Evolutionary conservation across 2,888 invertebrate genomes (phyloP).

Genomic region (Heliconius sara): DNA sequence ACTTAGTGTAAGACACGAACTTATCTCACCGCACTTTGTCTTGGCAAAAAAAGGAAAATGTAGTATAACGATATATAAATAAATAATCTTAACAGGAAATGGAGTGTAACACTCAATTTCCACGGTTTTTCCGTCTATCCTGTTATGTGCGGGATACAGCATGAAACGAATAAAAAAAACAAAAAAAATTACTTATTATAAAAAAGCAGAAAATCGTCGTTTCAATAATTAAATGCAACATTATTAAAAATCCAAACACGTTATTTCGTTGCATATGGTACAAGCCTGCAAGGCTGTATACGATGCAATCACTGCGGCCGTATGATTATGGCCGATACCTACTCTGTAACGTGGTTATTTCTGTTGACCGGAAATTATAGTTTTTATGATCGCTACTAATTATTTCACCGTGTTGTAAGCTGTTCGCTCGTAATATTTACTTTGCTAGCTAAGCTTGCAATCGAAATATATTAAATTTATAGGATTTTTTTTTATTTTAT

Average conservation of each 20-base stretch:
- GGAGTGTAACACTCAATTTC: too few species aligned
- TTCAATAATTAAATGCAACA: constrained; percentile 6
- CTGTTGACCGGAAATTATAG: constrained; percentile 44
- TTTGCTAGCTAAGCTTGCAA: neutral
- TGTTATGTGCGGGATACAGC: too few species aligned
- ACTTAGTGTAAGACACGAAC: too few species aligned
- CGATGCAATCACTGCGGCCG: constrained; percentile 44
- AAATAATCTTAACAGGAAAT: too few species aligned
- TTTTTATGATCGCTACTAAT: constrained; percentile 41
- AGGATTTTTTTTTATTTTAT: too few species aligned
- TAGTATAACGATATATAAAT: too few species aligned
- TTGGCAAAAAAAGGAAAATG: too few species aligned
- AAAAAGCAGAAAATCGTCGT: neutral
- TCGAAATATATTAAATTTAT: neutral
- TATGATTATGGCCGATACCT: constrained; percentile 43
- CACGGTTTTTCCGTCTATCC: too few species aligned
- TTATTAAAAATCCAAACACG: constrained; percentile 21
- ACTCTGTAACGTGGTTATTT: constrained; percentile 38
- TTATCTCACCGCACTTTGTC: too few species aligned
- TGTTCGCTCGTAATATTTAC: constrained; percentile 10
- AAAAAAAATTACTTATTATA: too few species aligned
- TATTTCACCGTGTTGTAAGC: constrained; percentile 32
- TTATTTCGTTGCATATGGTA: constrained; percentile 30
- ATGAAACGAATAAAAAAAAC: too few species aligned
- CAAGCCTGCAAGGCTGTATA: constrained; percentile 31